Conservation (phyloP, 2,113 vertebrate species). For the Mixornis gularis region DNA sequence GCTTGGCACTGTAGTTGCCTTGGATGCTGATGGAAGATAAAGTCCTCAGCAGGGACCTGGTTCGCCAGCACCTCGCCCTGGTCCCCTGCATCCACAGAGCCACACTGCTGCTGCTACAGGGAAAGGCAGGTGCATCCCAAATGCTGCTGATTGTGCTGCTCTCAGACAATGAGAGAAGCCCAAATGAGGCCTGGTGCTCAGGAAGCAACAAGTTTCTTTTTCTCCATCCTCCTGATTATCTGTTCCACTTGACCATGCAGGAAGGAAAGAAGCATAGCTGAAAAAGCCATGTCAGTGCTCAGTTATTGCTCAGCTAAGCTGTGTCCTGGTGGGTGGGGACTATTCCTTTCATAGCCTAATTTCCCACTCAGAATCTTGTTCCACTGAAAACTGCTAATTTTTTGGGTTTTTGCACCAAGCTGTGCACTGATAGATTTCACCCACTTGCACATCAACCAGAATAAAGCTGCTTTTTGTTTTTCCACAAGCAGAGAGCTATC, state of each 20-base stretch:
- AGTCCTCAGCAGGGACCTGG: background rate
- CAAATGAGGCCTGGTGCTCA: background rate
- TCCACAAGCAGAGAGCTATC: background rate
- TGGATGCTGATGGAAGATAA: background rate
- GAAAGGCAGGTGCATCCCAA: background rate
- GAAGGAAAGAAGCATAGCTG: background rate
- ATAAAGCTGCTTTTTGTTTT: background rate
- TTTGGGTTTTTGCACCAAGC: background rate
- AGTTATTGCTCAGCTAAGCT: background rate
- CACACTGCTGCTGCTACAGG: background rate
- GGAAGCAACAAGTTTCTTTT: background rate
- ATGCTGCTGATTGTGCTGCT: background rate
- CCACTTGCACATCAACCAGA: background rate
- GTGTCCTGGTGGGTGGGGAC: background rate
- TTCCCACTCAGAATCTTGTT: background rate
- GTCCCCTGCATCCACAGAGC: no score
- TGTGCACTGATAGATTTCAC: background rate
- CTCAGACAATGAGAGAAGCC: fast-evolving
- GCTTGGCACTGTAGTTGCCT: background rate
- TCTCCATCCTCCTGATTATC: background rate
- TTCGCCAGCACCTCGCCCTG: background rate
- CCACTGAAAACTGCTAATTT: background rate
- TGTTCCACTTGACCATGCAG: background rate
- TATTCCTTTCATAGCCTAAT: background rate
- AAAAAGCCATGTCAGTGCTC: background rate